Percentiles rank a stretch among this genome's conserved stretches.
These are phyloP conservation scores for Anabacerthia variegaticeps DNA, from an alignment of 2,797 vertebrate species.

Conservation along the genomic window DNA sequence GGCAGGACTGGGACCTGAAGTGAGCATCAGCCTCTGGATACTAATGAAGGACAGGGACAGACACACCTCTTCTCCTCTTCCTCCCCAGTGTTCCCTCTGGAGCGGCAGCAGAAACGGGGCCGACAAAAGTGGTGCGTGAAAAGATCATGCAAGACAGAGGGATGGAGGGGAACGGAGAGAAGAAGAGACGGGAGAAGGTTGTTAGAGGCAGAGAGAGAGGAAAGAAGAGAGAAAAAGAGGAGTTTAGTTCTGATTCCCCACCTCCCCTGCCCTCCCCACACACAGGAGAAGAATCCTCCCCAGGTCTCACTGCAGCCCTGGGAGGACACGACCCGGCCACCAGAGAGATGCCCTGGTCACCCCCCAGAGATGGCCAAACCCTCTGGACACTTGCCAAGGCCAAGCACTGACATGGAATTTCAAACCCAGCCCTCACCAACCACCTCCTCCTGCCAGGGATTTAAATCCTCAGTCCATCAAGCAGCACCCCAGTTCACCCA, in stretches of 20 bases:
- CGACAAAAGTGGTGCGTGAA: slow-evolving; percentile 86
- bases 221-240: slow-evolving; percentile 65
- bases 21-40: not conserved
- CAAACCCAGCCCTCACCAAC: not conserved
- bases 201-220: slow-evolving; percentile 43
- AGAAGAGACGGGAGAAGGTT: slow-evolving; percentile 47
- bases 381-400: accelerated
- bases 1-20: slow-evolving; percentile 16
- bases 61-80: slow-evolving; percentile 97
- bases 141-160: slow-evolving; percentile 79
- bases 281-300: not conserved
- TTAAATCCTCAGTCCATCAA: not conserved
- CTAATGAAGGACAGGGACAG: slow-evolving; percentile 70
- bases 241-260: not conserved
- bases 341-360: not conserved
- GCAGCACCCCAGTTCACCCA: not conserved
- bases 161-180: slow-evolving; percentile 55
- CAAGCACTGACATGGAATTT: accelerated
- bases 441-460: not conserved
- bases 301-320: not conserved
- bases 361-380: not conserved
- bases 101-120: slow-evolving; percentile 90
- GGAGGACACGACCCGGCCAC: not conserved
- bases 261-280: not conserved
- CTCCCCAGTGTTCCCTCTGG: slow-evolving; percentile 92